phyloP scores from a whole-genome alignment of 2,888 invertebrate species.

The Caenorhabditis sinica region DNA sequence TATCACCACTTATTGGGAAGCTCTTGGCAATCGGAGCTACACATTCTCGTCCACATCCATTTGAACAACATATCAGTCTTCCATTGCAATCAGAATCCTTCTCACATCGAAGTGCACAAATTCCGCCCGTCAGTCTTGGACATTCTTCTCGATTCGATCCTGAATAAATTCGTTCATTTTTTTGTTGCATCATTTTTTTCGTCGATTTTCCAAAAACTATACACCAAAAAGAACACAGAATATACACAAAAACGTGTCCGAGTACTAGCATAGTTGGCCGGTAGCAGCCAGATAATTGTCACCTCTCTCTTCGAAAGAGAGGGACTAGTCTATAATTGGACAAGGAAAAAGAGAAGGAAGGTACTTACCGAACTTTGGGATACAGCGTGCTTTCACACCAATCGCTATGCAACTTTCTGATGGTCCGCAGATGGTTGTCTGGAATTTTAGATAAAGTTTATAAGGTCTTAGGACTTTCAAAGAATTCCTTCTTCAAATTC shows the following conservation, averaged over 20 bases:
- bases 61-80: constrained; percentile 78
- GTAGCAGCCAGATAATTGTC: constrained; percentile 53
- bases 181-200: neutral
- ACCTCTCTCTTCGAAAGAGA: constrained; percentile 47
- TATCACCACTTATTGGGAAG: constrained; percentile 67
- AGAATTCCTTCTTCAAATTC: neutral
- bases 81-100: constrained; percentile 77
- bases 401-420: constrained; percentile 75
- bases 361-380: constrained; percentile 73
- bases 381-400: constrained; percentile 71
- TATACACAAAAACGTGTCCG: constrained; percentile 44
- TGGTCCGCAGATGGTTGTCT: constrained; percentile 72
- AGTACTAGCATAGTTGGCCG: constrained; percentile 15
- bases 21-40: constrained; percentile 72
- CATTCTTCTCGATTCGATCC: constrained; percentile 70
- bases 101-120: constrained; percentile 77
- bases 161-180: constrained; percentile 24
- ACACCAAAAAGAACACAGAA: constrained; percentile 24
- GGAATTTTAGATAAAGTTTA: constrained; percentile 18
- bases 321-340: constrained; percentile 42
- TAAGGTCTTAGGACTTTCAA: constrained; percentile 6
- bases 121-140: constrained; percentile 77
- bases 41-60: constrained; percentile 81
- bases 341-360: neutral
- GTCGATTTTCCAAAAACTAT: neutral